Evolutionary conservation across 2,113 vertebrate genomes (phyloP).

Genomic region (Rhipidura dahli): DNA sequence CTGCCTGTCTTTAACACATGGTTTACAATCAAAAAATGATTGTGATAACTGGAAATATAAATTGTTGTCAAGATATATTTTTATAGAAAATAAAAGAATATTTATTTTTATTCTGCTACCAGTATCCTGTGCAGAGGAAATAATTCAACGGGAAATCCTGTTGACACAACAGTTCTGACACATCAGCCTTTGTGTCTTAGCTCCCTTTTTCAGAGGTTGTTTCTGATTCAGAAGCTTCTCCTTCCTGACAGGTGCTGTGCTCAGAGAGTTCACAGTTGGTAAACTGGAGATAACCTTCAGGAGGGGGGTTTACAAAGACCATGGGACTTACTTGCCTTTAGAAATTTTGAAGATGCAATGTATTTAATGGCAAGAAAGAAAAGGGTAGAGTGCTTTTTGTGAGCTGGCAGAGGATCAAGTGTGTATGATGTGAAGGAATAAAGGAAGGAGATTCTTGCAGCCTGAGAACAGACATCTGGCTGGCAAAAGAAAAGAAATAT

Average conservation of each 20-base stretch:
- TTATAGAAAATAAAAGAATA: slow-evolving; percentile 19
- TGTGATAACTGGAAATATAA: background rate
- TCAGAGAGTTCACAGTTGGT: slow-evolving; percentile 12
- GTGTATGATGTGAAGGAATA: slow-evolving; percentile 46
- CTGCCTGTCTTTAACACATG: background rate
- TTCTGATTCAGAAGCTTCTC: slow-evolving; percentile 55
- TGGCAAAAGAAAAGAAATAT: slow-evolving; percentile 43
- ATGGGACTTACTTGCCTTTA: slow-evolving; percentile 4
- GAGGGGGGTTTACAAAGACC: background rate
- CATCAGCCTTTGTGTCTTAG: slow-evolving; percentile 33
- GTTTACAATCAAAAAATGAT: background rate
- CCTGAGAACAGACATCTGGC: slow-evolving; percentile 58
- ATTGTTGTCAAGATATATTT: background rate
- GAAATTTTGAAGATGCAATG: slow-evolving; percentile 11
- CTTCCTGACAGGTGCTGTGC: slow-evolving; percentile 56
- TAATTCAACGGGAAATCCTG: slow-evolving; percentile 60
- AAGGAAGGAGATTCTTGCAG: slow-evolving; percentile 48
- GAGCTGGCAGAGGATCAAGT: slow-evolving; percentile 46
- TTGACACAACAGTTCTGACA: slow-evolving; percentile 40
- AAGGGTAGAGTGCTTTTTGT: slow-evolving; percentile 14
- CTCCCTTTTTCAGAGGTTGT: slow-evolving; percentile 20
- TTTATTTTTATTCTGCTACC: slow-evolving; percentile 25
- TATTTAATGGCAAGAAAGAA: background rate
- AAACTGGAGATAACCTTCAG: slow-evolving; percentile 32
- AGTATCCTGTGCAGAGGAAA: slow-evolving; percentile 21